Evolutionary conservation across 2,113 vertebrate genomes (phyloP).

Genomic region (Chelonoidis abingdonii): DNA sequence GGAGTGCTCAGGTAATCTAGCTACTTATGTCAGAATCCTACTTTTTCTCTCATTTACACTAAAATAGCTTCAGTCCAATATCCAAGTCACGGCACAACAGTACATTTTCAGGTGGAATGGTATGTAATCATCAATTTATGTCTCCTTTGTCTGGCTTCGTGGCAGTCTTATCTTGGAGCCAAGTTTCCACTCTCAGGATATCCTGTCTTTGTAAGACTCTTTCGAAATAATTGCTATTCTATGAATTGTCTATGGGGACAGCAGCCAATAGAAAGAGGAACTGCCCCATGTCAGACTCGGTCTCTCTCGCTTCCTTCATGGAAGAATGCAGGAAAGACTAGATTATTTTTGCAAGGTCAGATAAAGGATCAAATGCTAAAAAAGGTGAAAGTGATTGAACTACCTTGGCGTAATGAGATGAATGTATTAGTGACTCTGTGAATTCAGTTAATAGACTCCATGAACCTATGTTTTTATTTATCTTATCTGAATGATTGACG

Average conservation of each 20-base stretch:
- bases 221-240: background rate
- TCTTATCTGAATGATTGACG: background rate
- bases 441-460: rapidly evolving
- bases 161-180: background rate
- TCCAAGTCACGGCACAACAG: background rate
- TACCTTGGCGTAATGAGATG: rapidly evolving
- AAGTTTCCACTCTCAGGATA: background rate
- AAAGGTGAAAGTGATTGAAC: rapidly evolving
- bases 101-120: background rate
- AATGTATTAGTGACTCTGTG: rapidly evolving
- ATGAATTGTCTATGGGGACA: background rate
- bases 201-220: rapidly evolving
- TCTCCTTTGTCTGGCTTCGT: background rate
- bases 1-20: constrained; percentile 16
- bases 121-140: background rate
- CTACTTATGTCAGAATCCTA: background rate
- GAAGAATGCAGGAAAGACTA: rapidly evolving
- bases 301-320: background rate
- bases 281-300: background rate
- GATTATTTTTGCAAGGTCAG: background rate
- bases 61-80: background rate
- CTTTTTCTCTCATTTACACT: background rate
- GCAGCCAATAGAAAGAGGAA: background rate
- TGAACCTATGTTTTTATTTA: rapidly evolving
- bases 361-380: rapidly evolving